Conservation (phyloP, 2,888 invertebrate genomes). For the Cremastinae sp. region DNA sequence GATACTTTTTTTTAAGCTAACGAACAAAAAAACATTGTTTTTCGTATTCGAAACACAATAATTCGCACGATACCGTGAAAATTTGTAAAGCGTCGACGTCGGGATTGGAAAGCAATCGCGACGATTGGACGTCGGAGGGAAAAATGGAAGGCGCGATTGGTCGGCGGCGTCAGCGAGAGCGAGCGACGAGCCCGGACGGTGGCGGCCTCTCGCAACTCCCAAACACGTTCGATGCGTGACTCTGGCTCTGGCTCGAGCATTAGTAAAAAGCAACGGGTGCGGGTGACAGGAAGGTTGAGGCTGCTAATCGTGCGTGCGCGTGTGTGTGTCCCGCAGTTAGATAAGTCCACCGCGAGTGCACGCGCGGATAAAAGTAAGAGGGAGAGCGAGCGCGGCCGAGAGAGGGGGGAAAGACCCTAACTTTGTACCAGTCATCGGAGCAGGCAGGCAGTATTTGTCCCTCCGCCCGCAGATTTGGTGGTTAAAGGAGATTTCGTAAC, state of each 20-base stretch:
- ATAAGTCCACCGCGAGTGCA: slow-evolving; percentile 27
- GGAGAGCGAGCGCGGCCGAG: slow-evolving; percentile 41
- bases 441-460: slow-evolving; percentile 71
- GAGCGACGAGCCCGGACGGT: neutral
- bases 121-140: too few relatives aligned
- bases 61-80: too few relatives aligned
- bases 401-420: slow-evolving; percentile 65
- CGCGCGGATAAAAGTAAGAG: slow-evolving; percentile 22
- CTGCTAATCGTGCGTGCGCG: slow-evolving; percentile 21
- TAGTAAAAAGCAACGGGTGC: slow-evolving; percentile 36
- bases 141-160: neutral
- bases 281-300: slow-evolving; percentile 33
- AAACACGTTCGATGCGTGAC: slow-evolving; percentile 11
- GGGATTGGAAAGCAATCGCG: too few relatives aligned
- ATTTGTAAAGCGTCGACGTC: too few relatives aligned
- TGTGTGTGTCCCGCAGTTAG: slow-evolving; percentile 12
- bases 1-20: too few relatives aligned
- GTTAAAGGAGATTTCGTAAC: slow-evolving; percentile 64
- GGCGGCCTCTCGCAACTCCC: neutral
- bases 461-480: slow-evolving; percentile 69
- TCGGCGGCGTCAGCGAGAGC: too few relatives aligned
- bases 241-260: slow-evolving; percentile 24
- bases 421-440: slow-evolving; percentile 76
- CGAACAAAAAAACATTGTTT: too few relatives aligned
- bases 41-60: too few relatives aligned